A percentile compares a stretch with the other conserved stretches of the same genome.
Evolutionary conservation across 2,797 vertebrate genomes (phyloP).

Genomic region (Zenarchopterus dispar): DNA sequence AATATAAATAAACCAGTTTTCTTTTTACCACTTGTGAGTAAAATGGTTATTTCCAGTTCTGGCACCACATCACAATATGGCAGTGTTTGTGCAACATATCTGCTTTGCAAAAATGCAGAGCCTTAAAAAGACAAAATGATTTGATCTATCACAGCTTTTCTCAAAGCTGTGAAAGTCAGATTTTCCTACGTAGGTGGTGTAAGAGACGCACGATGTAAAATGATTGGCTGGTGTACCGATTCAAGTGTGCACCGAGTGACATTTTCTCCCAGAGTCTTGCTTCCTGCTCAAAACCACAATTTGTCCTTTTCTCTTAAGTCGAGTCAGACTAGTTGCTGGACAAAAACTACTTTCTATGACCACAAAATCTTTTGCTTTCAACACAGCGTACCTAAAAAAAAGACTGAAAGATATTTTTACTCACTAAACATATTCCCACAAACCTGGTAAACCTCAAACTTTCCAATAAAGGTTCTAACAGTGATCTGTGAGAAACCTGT

Average conservation of each 20-base stretch:
- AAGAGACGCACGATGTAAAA: slow-evolving; percentile 59
- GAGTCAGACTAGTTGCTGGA: slow-evolving; percentile 51
- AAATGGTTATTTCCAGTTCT: slow-evolving; percentile 63
- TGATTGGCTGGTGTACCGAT: slow-evolving; percentile 69
- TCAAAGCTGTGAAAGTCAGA: slow-evolving; percentile 76
- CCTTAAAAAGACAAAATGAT: slow-evolving; percentile 53
- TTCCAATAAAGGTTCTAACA: too few relatives aligned
- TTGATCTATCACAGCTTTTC: slow-evolving; percentile 67
- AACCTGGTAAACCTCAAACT: too few relatives aligned
- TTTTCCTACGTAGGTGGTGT: slow-evolving; percentile 98
- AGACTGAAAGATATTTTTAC: too few relatives aligned
- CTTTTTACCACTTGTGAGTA: slow-evolving; percentile 54
- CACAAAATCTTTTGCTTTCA: neutral
- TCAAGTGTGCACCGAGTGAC: slow-evolving; percentile 67
- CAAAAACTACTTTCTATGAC: slow-evolving; percentile 25
- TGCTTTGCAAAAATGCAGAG: slow-evolving; percentile 60
- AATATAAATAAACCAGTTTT: slow-evolving; percentile 1
- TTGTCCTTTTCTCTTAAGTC: slow-evolving; percentile 10
- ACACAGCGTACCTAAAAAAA: too few relatives aligned
- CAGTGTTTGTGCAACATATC: slow-evolving; percentile 55
- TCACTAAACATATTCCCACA: too few relatives aligned
- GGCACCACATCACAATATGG: slow-evolving; percentile 36
- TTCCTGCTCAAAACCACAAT: slow-evolving; percentile 91
- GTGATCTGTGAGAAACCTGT: too few relatives aligned
- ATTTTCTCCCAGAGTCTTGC: slow-evolving; percentile 86